These are phyloP conservation scores for Acrobasis consociella DNA, from an alignment of 2,888 invertebrate species.

Conservation along the genomic window DNA sequence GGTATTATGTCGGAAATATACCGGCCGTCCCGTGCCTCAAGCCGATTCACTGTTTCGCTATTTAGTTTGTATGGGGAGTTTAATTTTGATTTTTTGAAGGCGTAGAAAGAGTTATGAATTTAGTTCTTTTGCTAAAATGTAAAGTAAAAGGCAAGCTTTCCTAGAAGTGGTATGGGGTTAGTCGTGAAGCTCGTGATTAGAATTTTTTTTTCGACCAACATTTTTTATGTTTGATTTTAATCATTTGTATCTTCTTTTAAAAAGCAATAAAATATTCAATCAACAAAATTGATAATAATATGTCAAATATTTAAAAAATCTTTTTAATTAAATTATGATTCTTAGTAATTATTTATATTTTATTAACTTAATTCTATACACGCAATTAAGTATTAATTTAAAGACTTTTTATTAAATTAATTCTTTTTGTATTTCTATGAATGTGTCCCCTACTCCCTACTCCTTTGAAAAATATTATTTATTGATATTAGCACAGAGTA, in stretches of 20 bases:
- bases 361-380: too few relatives aligned
- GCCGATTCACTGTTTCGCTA: slow-evolving; percentile 74
- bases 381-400: too few relatives aligned
- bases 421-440: too few relatives aligned
- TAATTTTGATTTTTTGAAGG: slow-evolving; percentile 74
- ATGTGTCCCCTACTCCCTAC: too few relatives aligned
- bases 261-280: not conserved
- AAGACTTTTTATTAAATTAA: too few relatives aligned
- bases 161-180: slow-evolving; percentile 67
- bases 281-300: not conserved
- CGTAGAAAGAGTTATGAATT: slow-evolving; percentile 66
- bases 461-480: too few relatives aligned
- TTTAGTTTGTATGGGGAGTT: slow-evolving; percentile 82
- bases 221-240: slow-evolving; percentile 14
- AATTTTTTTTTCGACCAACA: slow-evolving; percentile 28
- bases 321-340: too few relatives aligned
- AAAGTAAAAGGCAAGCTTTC: slow-evolving; percentile 69
- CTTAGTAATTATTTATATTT: too few relatives aligned
- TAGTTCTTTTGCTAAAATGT: slow-evolving; percentile 74
- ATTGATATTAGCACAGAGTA: too few relatives aligned
- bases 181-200: slow-evolving; percentile 50
- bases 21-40: slow-evolving; percentile 77
- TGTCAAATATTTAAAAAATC: not conserved
- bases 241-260: not conserved
- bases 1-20: slow-evolving; percentile 84